Evolutionary conservation across 2,888 invertebrate genomes (phyloP), one percentile per base, ranked within the genome.

Genomic region (Mimas tiliae): DNA sequence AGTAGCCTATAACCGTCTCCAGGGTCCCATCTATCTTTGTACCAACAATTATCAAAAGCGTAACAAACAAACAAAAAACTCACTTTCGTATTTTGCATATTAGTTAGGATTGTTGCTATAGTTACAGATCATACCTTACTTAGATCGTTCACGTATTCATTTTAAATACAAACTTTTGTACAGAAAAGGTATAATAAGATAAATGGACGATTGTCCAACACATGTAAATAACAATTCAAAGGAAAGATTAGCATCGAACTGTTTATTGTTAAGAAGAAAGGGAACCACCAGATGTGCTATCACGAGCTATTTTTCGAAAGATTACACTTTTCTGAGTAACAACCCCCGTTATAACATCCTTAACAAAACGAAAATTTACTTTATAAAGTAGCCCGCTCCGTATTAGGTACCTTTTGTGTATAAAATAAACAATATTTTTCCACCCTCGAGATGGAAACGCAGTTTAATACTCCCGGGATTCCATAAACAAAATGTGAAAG

Each of bases 371-470:
- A 81, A 84, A 84, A 83, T 87, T 85, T 86, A 86, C 89, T 89
- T 87, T 84, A 83, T 80, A 83, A 84, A 42, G 42, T 75, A 73
- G 73, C 77, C 80, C 70, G 72, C 77, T 80, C 70, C 69, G 75
- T 76, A 75, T 82, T 77, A n/a, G n/a, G n/a, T n/a, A 75, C 77
- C 80, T 83, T 84, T 87, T 84, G 83, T 85, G 78, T 77, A 80
- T 76, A 79, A 85, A 84, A 87, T 84, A 85, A 85, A 85, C 80
- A 75, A 76, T 79, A 70, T 74, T 81, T 83, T 85, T 81, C 74
- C 75, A 75, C 75, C 71, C 72, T 70, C 65, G 67, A 73, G 75
- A 69, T 79, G 73, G 72, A 74, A 77, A 74, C 75, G 72, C 76
- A 76, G 80, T 74, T 76, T 81, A 79, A 80, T 78, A 72, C 69